A percentile compares a stretch with the other conserved stretches of the same genome.
phyloP scores from a whole-genome alignment of 2,113 vertebrate species.

The Seriola aureovittata region DNA sequence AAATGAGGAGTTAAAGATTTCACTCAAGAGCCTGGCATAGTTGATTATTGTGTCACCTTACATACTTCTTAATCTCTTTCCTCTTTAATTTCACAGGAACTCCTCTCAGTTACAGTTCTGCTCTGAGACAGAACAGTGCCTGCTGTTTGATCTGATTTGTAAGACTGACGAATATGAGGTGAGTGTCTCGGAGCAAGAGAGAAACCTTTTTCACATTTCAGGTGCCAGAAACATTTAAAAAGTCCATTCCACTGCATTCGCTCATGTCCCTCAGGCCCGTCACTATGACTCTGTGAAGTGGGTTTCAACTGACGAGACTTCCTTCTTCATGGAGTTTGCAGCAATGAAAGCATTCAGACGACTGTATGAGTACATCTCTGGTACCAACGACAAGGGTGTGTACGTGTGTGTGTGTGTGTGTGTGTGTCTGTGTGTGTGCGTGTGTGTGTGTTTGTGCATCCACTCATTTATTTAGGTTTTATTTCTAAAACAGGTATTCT shows the following conservation, averaged over 20 bases:
- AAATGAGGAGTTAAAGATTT: not conserved
- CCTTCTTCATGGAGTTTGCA: constrained; percentile 64
- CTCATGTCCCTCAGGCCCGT: constrained; percentile 73
- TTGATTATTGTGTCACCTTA: not conserved
- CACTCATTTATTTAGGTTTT: not conserved
- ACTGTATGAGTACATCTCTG: constrained; percentile 81
- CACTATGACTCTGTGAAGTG: constrained; percentile 77
- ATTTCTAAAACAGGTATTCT: not conserved
- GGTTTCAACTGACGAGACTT: constrained; percentile 68
- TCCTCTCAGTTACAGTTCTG: constrained; percentile 61
- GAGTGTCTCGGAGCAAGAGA: constrained; percentile 26
- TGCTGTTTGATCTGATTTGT: constrained; percentile 77
- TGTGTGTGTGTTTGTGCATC: not conserved
- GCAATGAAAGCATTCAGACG: constrained; percentile 52
- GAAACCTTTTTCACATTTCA: constrained; percentile 5
- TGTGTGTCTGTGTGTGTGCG: not conserved
- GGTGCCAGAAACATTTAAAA: not conserved
- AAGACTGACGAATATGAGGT: constrained; percentile 73
- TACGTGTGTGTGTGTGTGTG: not conserved
- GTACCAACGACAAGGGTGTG: constrained; percentile 75
- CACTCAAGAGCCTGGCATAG: not conserved
- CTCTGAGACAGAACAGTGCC: constrained; percentile 77
- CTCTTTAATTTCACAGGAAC: constrained; percentile 53
- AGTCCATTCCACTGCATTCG: not conserved
- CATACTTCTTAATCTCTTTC: not conserved